Evolutionary conservation across 2,888 invertebrate genomes (phyloP), one percentile per base, ranked within the genome.

Genomic region (Drosophila mimica): DNA sequence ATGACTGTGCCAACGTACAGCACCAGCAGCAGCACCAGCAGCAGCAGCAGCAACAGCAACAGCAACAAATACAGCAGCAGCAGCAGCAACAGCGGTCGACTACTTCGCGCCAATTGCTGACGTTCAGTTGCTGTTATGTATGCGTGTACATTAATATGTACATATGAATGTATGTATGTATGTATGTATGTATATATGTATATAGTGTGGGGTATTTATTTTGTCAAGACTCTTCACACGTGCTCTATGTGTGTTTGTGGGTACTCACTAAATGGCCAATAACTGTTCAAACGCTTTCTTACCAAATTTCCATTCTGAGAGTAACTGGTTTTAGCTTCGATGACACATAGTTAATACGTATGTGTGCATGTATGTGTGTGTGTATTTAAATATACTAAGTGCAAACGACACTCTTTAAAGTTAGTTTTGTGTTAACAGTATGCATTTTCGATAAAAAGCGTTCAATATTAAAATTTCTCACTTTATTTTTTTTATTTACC

Each of bases 51-150:
- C 38, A 66, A 13, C 54, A 70, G 28, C 1, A n/a, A n/a, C 56
- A 60, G 34, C 57, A 67, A 6, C 49, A 66, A 59, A 28, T 20
- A 40, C 67, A 58, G 56, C 40, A 68, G 31, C 43, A 38, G n/a
- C 49, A 68, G 30, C 43, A 38, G n/a, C 49, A 58, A 52, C 33
- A 36, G 48, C 38, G 52, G 13, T 58, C 40, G 66, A 56, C 61
- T 66, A 70, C 70, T 74, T 75, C 80, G 80, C 80, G 82, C 82
- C 79, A 82, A 82, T 78, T 74, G 82, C 70, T 74, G 79, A 68
- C 79, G 78, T 68, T 73, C 67, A 63, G 57, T 65, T 63, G 62
- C 46, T 68, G 38, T 62, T 64, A 36, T 60, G 25, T 36, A 38
- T 36, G 54, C 17, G 34, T 31, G 48, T 34, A 59, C 17, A 2